Base-by-base conservation (phyloP, 2,113 vertebrate species). In the Microtus ochrogaster region DNA sequence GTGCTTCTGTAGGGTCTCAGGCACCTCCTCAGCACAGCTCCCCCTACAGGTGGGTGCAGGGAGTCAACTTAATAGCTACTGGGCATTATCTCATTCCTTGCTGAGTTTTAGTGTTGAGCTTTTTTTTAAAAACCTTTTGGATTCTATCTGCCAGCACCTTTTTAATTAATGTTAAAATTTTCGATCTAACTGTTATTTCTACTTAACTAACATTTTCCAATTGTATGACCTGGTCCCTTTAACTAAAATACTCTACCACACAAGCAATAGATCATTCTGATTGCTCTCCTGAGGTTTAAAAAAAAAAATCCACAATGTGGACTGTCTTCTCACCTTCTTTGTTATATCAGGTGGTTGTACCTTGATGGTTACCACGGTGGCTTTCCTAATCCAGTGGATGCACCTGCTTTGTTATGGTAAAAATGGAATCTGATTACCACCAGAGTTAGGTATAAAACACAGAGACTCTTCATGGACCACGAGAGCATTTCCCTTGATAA, bases 241-340 rank as follows among this genome's bases (percentile, higher is more conserved):
- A 93, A 65, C 79, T 61, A 95, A 94, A 76, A 61, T 41, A 90
- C 19, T 77, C 89, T 93, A 55, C 95, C 41, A 24, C 68, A 78
- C 10, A 79, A 81, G 44, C 30, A n/a, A 10, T 63, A 90, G 61
- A 49, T 88, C 66, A 47, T 93, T 94, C 72, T 28, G 22, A 91
- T 65, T 66, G 12, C 41, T 87, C 72, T 89, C 77, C 95, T 89
- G 89, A 68, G 63, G 61, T 76, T 68, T 26, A n/a, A n/a, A n/a
- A n/a, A 82, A 58, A 55, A 44, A 70, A 9, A 26, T 24, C 47
- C 24, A 73, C 81, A 16, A 0, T 2, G 13, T 47, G 91, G 30
- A 41, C 21, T 24, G 1, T 76, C 63, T 86, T 52, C 74, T 95
- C 24, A 44, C 7, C 17, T n/a, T 55, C 55, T 39, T 14, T 17